Base-by-base conservation (phyloP, 2,113 vertebrate species). In the Leiothrix lutea region DNA sequence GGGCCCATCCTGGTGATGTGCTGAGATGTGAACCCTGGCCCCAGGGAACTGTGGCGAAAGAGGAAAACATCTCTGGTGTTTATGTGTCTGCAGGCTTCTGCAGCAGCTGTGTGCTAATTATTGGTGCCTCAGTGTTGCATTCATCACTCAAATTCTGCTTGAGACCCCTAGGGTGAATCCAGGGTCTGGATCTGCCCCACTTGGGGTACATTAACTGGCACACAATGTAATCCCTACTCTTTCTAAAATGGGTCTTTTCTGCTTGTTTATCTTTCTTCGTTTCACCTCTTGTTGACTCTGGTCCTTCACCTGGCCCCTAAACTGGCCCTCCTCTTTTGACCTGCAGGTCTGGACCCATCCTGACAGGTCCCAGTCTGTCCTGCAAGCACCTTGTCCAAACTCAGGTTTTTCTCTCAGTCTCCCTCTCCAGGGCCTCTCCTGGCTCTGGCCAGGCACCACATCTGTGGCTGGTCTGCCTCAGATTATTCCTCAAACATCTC, bases 31-130 rank as follows among this genome's bases (percentile, higher is more conserved):
- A 85, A 16, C 45, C 42, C 64, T 26, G 31, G 40, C 83, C 42
- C 40, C 1, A 3, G 33, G 45, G 58, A 73, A 33, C 2, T n/a
- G 40, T 17, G 60, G 57, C 0, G 0, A 74, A 73, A 72, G 36
- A 48, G 50, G 36, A 82, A 93, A 92, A 40, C 0, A 3, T 44
- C 31, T 53, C 65, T 65, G 72, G 33, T 45, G 86, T 69, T 57
- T 13, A 22, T 51, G 88, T 62, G 74, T 61, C 79, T 2, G 4
- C n/a, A 54, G 87, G 45, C 36, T 80, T 54, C 31, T 28, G 50
- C 19, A 24, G 38, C 67, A 86, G 82, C 86, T 93, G 82, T 15
- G 42, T 0, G 1, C 62, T 82, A 19, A 12, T 64, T 31, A 62
- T 74, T 8, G 3, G 29, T 74, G 25, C 28, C 65, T 44, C 58